Evolutionary conservation across 1,140 invertebrate genomes (phyloP).

Genomic region (Andrena cerasifolii): DNA sequence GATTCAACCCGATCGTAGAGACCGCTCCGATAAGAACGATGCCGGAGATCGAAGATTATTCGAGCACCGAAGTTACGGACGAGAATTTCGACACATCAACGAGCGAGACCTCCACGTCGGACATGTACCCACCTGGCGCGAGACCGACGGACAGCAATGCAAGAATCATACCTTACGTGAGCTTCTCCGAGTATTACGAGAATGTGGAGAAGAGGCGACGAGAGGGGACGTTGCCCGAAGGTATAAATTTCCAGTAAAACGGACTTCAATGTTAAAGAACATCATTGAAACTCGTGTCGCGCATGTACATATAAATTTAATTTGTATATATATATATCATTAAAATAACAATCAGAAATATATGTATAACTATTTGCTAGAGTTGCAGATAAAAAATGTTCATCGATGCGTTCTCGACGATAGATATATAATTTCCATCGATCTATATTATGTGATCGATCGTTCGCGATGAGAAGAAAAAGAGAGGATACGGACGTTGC

Average conservation of each 20-base stretch:
- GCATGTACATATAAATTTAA: conserved; percentile 9
- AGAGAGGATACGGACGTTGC: background rate
- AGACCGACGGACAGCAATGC: conserved; percentile 83
- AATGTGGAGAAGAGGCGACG: conserved; percentile 86
- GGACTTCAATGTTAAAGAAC: background rate
- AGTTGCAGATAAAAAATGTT: background rate
- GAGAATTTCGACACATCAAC: conserved; percentile 75
- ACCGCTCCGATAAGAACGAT: conserved; percentile 72
- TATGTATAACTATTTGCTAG: conserved; percentile 9
- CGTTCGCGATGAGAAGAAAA: too few relatives aligned
- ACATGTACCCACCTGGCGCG: conserved; percentile 78
- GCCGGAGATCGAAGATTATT: conserved; percentile 63
- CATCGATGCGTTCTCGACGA: background rate
- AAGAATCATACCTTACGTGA: conserved; percentile 91
- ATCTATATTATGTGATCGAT: background rate
- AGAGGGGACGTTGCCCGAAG: conserved; percentile 84
- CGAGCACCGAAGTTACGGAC: conserved; percentile 68
- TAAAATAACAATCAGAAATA: conserved; percentile 25
- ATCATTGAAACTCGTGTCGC: background rate
- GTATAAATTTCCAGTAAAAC: conserved; percentile 78
- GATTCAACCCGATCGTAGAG: conserved; percentile 85
- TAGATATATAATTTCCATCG: too few relatives aligned
- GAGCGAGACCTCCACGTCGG: conserved; percentile 77
- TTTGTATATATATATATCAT: conserved; percentile 3
- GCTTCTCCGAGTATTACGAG: conserved; percentile 91